phyloP scores from a whole-genome alignment of 2,888 invertebrate genomes.

The Lymantria dispar region DNA sequence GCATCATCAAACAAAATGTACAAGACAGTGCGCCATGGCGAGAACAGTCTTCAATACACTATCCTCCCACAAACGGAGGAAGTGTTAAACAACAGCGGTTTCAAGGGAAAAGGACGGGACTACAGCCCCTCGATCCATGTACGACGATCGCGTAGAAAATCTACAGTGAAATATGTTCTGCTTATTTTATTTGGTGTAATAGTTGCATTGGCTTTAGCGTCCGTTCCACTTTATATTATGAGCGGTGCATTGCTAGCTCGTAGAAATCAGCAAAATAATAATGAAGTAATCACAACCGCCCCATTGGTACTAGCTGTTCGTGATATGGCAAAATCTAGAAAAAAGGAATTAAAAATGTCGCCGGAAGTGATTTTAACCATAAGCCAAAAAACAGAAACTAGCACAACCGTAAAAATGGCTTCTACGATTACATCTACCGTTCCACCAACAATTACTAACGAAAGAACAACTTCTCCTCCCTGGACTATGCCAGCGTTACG shows the following conservation, averaged over 20 bases:
- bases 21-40: constrained; percentile 88
- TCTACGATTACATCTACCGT: constrained; percentile 42
- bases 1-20: constrained; percentile 80
- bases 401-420: constrained; percentile 40
- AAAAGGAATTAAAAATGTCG: constrained; percentile 64
- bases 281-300: constrained; percentile 45
- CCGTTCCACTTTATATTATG: constrained; percentile 64
- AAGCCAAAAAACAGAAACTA: constrained; percentile 49
- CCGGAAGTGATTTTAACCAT: constrained; percentile 51
- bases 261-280: constrained; percentile 46
- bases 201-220: constrained; percentile 56
- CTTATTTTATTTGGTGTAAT: constrained; percentile 62
- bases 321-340: constrained; percentile 60
- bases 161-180: constrained; percentile 62
- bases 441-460: constrained; percentile 42
- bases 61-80: constrained; percentile 88
- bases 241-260: constrained; percentile 55
- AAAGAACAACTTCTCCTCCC: constrained; percentile 63
- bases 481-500: constrained; percentile 80
- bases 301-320: constrained; percentile 52
- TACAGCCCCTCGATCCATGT: constrained; percentile 75
- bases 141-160: constrained; percentile 60
- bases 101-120: constrained; percentile 79
- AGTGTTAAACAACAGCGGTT: constrained; percentile 82
- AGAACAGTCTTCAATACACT: constrained; percentile 88